Evolutionary conservation across 2,113 vertebrate genomes (phyloP).

Genomic region (Chiloscyllium plagiosum): DNA sequence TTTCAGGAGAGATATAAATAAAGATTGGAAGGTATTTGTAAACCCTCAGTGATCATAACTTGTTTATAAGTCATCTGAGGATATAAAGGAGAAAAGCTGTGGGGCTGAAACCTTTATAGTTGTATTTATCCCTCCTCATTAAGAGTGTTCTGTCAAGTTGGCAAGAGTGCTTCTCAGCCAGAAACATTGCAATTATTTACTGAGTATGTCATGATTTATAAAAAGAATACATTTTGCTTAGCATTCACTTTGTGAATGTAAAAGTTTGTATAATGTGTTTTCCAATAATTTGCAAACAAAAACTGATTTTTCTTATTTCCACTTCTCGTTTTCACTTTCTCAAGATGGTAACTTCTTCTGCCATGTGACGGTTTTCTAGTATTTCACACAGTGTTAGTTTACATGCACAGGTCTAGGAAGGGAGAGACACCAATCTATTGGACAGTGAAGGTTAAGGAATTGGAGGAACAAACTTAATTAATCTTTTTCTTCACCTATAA

Average conservation of each 20-base stretch:
- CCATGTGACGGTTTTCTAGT: neutral
- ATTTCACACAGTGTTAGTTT: too few relatives aligned
- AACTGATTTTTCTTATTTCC: neutral
- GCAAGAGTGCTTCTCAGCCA: neutral
- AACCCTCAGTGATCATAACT: neutral
- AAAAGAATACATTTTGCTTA: neutral
- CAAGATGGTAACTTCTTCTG: neutral
- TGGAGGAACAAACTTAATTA: neutral
- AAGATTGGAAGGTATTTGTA: neutral
- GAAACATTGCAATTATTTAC: neutral
- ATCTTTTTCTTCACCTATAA: neutral
- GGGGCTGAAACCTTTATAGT: neutral
- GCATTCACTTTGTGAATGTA: neutral
- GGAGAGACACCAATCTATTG: neutral
- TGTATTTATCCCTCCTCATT: neutral
- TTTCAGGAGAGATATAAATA: neutral
- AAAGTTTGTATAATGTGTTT: neutral
- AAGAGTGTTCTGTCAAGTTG: neutral
- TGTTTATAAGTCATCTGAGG: neutral
- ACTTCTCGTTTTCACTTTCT: neutral
- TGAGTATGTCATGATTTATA: neutral
- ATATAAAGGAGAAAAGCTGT: neutral
- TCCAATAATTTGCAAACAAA: too few relatives aligned
- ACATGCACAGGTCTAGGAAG: neutral
- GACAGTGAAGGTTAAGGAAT: neutral